These are phyloP conservation scores for Megaceryle maxima DNA, from an alignment of 2,113 vertebrate genomes.

Conservation along the genomic window DNA sequence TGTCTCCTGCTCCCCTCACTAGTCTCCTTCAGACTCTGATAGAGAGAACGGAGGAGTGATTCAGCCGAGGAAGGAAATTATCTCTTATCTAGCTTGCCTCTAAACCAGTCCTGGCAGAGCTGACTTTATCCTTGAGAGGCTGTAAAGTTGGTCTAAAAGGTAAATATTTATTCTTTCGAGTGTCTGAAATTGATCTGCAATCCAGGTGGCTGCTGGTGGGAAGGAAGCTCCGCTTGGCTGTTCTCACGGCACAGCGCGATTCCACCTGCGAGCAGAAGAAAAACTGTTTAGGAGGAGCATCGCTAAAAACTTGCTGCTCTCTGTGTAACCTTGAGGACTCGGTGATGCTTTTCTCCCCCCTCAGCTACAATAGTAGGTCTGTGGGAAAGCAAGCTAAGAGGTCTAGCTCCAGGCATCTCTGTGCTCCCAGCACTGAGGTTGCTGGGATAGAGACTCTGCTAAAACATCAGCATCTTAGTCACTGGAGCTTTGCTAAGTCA, in stretches of 20 bases:
- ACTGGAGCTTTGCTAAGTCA: not conserved
- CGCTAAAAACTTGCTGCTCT: not conserved
- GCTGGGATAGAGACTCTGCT: not conserved
- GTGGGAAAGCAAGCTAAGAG: not conserved
- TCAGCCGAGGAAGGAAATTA: conserved; percentile 26
- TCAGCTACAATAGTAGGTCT: not conserved
- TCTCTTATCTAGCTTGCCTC: conserved; percentile 39
- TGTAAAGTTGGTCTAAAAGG: conserved; percentile 38
- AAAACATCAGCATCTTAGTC: not conserved
- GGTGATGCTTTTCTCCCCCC: not conserved
- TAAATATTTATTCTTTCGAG: conserved; percentile 49
- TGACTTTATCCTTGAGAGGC: conserved; percentile 46
- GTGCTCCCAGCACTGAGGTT: not conserved
- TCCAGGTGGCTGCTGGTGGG: not conserved
- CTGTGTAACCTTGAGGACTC: not conserved
- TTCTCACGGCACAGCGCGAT: not conserved
- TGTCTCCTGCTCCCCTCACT: not conserved
- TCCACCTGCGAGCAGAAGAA: not conserved
- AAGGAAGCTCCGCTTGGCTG: not conserved
- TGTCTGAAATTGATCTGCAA: not conserved
- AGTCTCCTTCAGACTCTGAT: not conserved
- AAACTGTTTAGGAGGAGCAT: not conserved
- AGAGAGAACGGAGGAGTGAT: not conserved
- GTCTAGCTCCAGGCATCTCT: not conserved
- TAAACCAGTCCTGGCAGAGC: conserved; percentile 9